A percentile compares a stretch with the other conserved stretches of the same genome.
Conservation (phyloP, 2,888 invertebrate genomes). For the Oscheius sp. region DNA sequence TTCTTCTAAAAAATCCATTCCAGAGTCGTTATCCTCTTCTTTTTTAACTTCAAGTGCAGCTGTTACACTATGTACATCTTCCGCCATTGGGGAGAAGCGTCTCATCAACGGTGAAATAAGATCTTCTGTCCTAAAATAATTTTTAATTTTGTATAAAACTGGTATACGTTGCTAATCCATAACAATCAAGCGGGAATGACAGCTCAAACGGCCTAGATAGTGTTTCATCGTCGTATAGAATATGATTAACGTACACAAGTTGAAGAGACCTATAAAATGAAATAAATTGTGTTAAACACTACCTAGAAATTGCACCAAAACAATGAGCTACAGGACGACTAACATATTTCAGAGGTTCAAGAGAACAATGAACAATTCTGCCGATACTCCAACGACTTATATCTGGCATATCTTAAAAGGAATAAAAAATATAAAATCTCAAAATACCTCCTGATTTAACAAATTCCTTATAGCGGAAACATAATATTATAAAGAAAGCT, state of each 20-base stretch:
- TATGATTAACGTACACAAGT: conserved; percentile 62
- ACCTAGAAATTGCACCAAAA: conserved; percentile 71
- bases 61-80: conserved; percentile 42
- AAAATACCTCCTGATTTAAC: conserved; percentile 73
- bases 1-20: conserved; percentile 52
- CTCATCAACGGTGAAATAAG: conserved; percentile 44
- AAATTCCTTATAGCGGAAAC: conserved; percentile 86
- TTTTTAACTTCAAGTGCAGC: conserved; percentile 27
- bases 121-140: conserved; percentile 36
- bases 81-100: conserved; percentile 52
- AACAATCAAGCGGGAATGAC: conserved; percentile 54
- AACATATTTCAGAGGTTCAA: conserved; percentile 89
- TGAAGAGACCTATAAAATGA: conserved; percentile 58
- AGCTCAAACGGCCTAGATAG: conserved; percentile 52
- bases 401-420: conserved; percentile 78
- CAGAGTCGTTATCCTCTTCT: conserved; percentile 31
- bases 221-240: conserved; percentile 48
- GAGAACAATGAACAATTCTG: conserved; percentile 83
- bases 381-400: conserved; percentile 85
- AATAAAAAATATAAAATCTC: neutral
- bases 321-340: conserved; percentile 71
- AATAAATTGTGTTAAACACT: too few relatives aligned
- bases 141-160: neutral
- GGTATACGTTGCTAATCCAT: conserved; percentile 43
- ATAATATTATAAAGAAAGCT: conserved; percentile 88